Conservation (phyloP, 2,888 invertebrate species). For the Mayetiola destructor region DNA sequence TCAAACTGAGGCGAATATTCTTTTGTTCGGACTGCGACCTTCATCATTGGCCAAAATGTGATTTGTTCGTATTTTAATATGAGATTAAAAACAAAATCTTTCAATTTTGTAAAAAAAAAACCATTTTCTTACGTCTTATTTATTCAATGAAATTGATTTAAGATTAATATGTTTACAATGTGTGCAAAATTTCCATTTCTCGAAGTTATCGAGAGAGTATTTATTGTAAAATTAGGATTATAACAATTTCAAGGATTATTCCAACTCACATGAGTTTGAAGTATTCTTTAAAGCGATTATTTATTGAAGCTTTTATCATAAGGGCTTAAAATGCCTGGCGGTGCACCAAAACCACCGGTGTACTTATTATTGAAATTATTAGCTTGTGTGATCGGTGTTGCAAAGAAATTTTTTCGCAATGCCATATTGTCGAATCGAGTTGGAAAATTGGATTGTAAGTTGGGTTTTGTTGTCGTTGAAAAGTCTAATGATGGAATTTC, state of each 20-base stretch:
- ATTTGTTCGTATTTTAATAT: background rate
- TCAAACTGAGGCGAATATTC: too few species aligned
- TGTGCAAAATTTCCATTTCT: background rate
- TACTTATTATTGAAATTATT: conserved; percentile 19
- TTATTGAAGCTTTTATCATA: conserved; percentile 26
- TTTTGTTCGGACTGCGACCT: too few species aligned
- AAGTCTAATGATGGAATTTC: too few species aligned
- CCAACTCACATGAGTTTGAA: too few species aligned
- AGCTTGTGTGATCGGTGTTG: conserved; percentile 2
- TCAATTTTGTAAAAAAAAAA: too few species aligned
- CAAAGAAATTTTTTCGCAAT: background rate
- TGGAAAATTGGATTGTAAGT: background rate
- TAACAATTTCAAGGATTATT: too few species aligned
- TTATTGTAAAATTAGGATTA: too few species aligned
- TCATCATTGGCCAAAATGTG: too few species aligned
- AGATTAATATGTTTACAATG: background rate
- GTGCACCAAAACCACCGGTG: conserved; percentile 30
- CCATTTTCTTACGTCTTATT: background rate
- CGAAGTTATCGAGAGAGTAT: too few species aligned
- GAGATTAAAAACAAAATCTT: background rate
- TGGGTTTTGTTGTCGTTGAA: background rate
- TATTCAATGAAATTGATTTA: background rate
- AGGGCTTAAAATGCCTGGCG: conserved; percentile 31
- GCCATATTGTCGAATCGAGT: background rate
- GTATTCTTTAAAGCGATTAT: too few species aligned